Conservation (phyloP, 2,888 invertebrate species). For the Erebia aethiops region DNA sequence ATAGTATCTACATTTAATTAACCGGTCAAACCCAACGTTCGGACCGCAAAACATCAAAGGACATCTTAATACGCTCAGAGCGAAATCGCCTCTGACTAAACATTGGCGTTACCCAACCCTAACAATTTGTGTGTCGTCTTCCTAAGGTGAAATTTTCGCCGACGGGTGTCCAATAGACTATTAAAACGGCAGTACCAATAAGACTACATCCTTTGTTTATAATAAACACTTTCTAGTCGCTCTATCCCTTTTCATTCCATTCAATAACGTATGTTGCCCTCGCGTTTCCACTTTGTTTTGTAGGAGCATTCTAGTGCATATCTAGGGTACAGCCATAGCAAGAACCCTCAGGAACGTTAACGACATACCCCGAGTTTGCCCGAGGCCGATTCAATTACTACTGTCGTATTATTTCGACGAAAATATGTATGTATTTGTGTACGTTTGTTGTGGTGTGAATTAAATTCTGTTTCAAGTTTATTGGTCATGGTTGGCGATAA, state of each 20-base stretch:
- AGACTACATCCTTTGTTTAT: conserved; percentile 81
- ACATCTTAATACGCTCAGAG: conserved; percentile 77
- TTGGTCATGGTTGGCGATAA: conserved; percentile 71
- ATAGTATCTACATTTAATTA: conserved; percentile 72
- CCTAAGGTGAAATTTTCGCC: conserved; percentile 64
- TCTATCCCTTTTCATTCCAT: conserved; percentile 50
- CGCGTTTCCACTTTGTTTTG: conserved; percentile 66
- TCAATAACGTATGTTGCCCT: conserved; percentile 41
- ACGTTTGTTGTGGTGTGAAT: conserved; percentile 75
- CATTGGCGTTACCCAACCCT: conserved; percentile 65
- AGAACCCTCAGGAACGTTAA: conserved; percentile 79
- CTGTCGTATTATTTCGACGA: conserved; percentile 80
- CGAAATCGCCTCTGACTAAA: conserved; percentile 70
- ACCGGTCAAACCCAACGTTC: conserved; percentile 67
- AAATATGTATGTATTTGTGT: conserved; percentile 80
- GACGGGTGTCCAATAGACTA: conserved; percentile 73
- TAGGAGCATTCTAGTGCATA: conserved; percentile 76
- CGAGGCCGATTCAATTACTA: conserved; percentile 83
- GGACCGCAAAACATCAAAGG: conserved; percentile 78
- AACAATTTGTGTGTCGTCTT: conserved; percentile 66
- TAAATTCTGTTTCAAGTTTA: conserved; percentile 77
- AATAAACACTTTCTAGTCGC: conserved; percentile 77
- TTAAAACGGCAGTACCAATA: conserved; percentile 74
- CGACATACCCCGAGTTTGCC: conserved; percentile 77
- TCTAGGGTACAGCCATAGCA: conserved; percentile 65